Percentiles rank a stretch among this genome's conserved stretches.
These are phyloP conservation scores for Benthosema pterotum DNA, from an alignment of 2,797 vertebrate genomes.

Conservation along the genomic window DNA sequence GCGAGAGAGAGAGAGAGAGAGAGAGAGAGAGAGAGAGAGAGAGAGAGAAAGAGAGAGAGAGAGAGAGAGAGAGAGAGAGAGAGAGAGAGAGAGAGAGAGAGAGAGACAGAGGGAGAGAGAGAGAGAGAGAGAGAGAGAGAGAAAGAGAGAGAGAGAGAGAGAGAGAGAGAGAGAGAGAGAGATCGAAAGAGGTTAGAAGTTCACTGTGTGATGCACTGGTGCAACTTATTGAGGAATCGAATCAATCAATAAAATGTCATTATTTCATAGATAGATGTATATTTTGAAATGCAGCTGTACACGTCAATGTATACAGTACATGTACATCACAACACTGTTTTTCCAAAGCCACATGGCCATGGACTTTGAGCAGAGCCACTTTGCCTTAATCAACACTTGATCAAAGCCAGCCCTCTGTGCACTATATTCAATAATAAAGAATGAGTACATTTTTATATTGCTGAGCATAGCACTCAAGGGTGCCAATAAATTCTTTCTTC, in stretches of 20 bases:
- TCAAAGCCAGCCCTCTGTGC: slow-evolving; percentile 16
- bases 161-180: too few species aligned
- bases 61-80: too few species aligned
- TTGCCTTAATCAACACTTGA: slow-evolving; percentile 30
- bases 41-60: too few species aligned
- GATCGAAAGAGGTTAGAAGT: slow-evolving; percentile 32
- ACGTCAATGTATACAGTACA: slow-evolving; percentile 1
- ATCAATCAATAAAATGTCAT: too few species aligned
- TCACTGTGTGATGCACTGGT: slow-evolving; percentile 23
- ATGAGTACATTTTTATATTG: slow-evolving; percentile 22
- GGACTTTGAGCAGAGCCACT: slow-evolving; percentile 16
- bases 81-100: slow-evolving; percentile 23
- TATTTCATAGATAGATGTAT: too few species aligned
- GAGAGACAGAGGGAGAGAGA: not conserved
- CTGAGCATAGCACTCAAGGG: slow-evolving; percentile 34
- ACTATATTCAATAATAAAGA: slow-evolving; percentile 34
- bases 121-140: too few species aligned
- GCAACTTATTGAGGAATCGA: too few species aligned
- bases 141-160: too few species aligned
- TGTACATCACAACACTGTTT: not conserved
- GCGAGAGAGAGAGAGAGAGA: too few species aligned
- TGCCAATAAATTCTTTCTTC: slow-evolving; percentile 27
- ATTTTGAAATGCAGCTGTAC: slow-evolving; percentile 3
- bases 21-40: too few species aligned
- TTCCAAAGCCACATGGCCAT: slow-evolving; percentile 24